These are phyloP conservation scores for Rhadina sibilatrix DNA, from an alignment of 2,113 vertebrate genomes.

Conservation along the genomic window DNA sequence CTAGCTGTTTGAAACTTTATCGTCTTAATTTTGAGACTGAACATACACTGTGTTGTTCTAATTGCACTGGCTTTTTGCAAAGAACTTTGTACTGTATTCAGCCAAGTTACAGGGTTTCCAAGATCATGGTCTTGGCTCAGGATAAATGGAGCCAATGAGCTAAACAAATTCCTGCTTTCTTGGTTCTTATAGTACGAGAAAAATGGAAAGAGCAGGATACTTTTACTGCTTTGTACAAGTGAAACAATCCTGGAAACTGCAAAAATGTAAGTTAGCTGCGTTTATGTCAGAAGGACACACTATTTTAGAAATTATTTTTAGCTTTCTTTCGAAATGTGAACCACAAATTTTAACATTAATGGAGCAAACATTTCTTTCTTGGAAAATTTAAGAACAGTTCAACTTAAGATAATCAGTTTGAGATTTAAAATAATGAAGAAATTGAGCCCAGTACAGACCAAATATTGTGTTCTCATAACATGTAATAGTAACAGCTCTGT, in stretches of 20 bases:
- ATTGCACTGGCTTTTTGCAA: constrained; percentile 58
- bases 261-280: constrained; percentile 20
- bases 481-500: neutral
- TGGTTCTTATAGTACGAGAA: constrained; percentile 47
- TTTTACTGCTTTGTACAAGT: constrained; percentile 24
- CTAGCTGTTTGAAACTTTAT: constrained; percentile 51
- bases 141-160: constrained; percentile 64
- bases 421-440: constrained; percentile 14
- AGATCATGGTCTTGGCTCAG: constrained; percentile 48
- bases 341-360: constrained; percentile 8
- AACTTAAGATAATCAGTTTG: neutral
- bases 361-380: neutral
- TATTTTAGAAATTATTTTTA: constrained; percentile 33
- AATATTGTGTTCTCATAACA: neutral
- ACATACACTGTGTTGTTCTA: constrained; percentile 57
- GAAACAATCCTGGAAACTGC: constrained; percentile 26
- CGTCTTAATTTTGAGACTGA: constrained; percentile 51
- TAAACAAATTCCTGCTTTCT: constrained; percentile 64
- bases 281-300: neutral
- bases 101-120: constrained; percentile 59
- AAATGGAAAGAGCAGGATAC: constrained; percentile 43
- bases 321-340: neutral
- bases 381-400: constrained; percentile 25
- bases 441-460: neutral
- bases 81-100: constrained; percentile 59